phyloP scores from a whole-genome alignment of 53 echinoderm and acorn worm genomes.

The Glandiceps talaboti region DNA sequence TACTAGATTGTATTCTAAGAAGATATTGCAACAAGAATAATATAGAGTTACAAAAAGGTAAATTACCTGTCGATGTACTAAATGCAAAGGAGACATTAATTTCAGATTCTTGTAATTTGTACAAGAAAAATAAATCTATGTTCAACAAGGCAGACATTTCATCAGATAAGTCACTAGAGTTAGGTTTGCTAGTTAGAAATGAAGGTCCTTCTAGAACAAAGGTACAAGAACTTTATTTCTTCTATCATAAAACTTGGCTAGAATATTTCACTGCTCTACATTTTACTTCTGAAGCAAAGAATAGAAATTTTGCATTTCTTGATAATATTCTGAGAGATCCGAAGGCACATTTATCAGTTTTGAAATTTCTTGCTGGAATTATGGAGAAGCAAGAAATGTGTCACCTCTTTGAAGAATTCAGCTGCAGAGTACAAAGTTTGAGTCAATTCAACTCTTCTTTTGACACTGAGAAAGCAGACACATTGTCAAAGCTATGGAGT shows the following conservation, averaged over 20 bases:
- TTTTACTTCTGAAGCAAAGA: not conserved
- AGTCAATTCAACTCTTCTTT: no score
- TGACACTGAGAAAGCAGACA: no score
- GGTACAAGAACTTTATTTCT: not conserved
- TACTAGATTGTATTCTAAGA: not conserved
- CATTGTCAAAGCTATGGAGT: no score
- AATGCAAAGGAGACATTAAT: not conserved
- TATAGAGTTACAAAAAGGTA: no score
- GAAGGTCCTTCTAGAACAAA: not conserved
- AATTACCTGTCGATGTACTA: not conserved
- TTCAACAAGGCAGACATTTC: not conserved
- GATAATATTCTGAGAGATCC: no score
- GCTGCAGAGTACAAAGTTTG: no score
- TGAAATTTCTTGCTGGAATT: no score
- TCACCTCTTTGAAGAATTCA: no score
- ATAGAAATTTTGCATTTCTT: no score
- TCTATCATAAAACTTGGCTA: not conserved
- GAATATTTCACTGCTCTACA: not conserved
- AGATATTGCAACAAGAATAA: not conserved
- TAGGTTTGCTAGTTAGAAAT: not conserved
- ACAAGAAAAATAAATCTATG: not conserved
- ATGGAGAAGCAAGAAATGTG: no score
- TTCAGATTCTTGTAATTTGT: not conserved
- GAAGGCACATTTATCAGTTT: no score
- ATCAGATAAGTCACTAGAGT: not conserved